Conservation (phyloP, 2,797 vertebrate species). For the Bucorvus abyssinicus region DNA sequence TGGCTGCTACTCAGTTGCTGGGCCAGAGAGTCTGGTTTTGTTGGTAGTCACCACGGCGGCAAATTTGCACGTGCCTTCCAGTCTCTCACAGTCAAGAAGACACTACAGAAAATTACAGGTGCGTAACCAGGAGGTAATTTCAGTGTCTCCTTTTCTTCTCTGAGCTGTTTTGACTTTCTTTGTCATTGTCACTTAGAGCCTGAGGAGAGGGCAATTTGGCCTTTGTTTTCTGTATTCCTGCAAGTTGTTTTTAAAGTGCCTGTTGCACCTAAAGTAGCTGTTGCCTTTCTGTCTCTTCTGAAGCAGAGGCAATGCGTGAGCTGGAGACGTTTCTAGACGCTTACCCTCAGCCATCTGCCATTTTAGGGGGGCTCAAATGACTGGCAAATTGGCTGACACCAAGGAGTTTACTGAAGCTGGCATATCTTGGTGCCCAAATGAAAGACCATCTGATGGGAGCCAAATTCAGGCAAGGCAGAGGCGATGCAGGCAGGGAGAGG, state of each 20-base stretch:
- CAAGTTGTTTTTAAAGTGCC: background rate
- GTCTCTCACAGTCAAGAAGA: background rate
- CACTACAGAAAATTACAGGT: background rate
- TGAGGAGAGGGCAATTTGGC: fast-evolving
- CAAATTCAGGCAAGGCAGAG: conserved; percentile 9
- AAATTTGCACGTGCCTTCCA: background rate
- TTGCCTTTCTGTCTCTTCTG: background rate
- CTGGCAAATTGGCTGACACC: background rate
- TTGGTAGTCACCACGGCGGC: background rate
- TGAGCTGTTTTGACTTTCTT: background rate
- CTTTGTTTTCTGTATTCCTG: background rate
- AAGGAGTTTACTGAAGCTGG: background rate
- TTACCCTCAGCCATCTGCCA: background rate
- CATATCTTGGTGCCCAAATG: background rate
- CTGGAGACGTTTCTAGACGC: background rate
- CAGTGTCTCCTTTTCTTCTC: background rate
- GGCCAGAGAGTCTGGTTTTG: background rate
- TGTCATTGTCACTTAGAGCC: background rate
- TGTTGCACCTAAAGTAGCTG: background rate
- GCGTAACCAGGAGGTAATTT: background rate
- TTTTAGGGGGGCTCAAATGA: background rate
- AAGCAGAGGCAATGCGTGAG: background rate
- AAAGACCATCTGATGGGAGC: background rate
- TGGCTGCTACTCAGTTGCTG: background rate
- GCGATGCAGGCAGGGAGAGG: background rate